phyloP scores from a whole-genome alignment of 2,113 vertebrate species.

The Sterna hirundo region DNA sequence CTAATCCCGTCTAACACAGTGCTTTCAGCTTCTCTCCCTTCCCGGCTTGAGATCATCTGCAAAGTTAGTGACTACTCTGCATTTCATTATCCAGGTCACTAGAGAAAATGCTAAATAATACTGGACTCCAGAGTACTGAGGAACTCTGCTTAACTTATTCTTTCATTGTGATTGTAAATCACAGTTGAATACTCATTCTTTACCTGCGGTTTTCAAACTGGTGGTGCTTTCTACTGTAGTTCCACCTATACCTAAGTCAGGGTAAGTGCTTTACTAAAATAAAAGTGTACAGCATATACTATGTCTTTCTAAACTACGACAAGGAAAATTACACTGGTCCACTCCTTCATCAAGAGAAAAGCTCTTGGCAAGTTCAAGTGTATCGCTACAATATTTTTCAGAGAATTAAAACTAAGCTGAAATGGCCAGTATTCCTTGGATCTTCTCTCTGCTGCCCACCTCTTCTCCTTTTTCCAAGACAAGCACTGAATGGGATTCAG shows the following conservation, averaged over 20 bases:
- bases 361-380: not conserved
- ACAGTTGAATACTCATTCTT: not conserved
- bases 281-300: not conserved
- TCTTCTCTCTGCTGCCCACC: not conserved
- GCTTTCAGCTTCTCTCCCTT: not conserved
- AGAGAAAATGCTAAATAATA: not conserved
- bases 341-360: not conserved
- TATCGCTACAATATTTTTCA: not conserved
- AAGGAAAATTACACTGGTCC: not conserved
- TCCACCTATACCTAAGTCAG: not conserved
- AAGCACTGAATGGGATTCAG: not conserved
- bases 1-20: not conserved
- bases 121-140: not conserved
- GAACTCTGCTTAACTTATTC: not conserved
- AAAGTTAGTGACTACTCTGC: not conserved
- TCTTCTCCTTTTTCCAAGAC: not conserved
- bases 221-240: not conserved
- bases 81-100: not conserved
- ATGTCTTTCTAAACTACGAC: fast-evolving
- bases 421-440: not conserved
- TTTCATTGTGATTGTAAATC: not conserved
- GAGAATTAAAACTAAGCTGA: not conserved
- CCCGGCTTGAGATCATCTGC: not conserved
- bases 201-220: not conserved
- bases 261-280: not conserved